phyloP scores from a whole-genome alignment of 1,140 invertebrate genomes.

The Ceratina calcarata region DNA sequence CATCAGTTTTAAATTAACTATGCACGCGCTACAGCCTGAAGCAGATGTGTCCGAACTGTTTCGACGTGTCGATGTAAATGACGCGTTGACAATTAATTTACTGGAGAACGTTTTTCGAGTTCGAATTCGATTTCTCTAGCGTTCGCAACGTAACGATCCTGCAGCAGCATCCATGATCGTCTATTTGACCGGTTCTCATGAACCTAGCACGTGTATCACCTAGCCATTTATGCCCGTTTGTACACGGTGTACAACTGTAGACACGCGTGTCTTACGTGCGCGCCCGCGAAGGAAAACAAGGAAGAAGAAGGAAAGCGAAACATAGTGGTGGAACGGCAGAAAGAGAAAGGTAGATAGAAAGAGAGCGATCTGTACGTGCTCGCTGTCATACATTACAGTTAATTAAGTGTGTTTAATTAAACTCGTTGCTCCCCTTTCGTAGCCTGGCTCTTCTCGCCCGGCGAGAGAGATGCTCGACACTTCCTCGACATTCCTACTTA shows the following conservation, averaged over 20 bases:
- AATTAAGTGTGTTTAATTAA: slow-evolving; percentile 76
- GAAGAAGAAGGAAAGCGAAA: background rate
- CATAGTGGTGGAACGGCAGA: too few species aligned
- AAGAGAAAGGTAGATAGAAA: slow-evolving; percentile 7
- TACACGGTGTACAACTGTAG: slow-evolving; percentile 50
- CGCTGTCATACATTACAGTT: slow-evolving; percentile 69
- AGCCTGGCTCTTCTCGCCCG: slow-evolving; percentile 17
- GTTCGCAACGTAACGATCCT: slow-evolving; percentile 8
- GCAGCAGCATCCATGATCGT: slow-evolving; percentile 38
- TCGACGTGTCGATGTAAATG: background rate
- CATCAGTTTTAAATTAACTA: background rate
- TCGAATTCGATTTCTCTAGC: background rate
- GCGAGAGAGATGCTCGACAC: slow-evolving; percentile 15
- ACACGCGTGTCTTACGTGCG: slow-evolving; percentile 54
- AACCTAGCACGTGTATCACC: slow-evolving; percentile 50
- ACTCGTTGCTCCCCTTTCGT: slow-evolving; percentile 62
- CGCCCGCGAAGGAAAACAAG: slow-evolving; percentile 8
- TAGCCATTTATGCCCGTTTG: slow-evolving; percentile 47
- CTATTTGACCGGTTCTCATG: slow-evolving; percentile 50
- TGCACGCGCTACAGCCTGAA: background rate
- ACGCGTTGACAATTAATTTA: background rate
- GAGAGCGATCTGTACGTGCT: slow-evolving; percentile 46
- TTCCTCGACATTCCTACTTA: slow-evolving; percentile 45
- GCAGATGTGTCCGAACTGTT: too few species aligned
- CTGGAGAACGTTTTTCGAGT: too few species aligned